Conservation (phyloP, 2,113 vertebrate genomes). For the Chrysemys picta region DNA sequence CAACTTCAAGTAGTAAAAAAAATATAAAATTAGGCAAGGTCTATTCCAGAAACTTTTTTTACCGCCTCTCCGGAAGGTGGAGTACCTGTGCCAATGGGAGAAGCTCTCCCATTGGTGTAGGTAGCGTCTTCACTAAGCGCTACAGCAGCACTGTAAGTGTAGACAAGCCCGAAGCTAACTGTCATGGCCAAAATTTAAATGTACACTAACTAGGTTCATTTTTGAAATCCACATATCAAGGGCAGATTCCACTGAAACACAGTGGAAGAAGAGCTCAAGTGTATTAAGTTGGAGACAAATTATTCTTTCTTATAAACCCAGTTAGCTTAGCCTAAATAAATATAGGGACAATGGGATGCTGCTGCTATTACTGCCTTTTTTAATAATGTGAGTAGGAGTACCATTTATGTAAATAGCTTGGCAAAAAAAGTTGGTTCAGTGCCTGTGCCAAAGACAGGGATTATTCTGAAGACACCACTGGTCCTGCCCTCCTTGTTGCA, state of each 20-base stretch:
- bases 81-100: background rate
- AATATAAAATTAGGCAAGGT: background rate
- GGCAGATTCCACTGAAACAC: background rate
- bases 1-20: background rate
- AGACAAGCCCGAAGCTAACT: background rate
- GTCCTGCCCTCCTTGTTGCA: background rate
- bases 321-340: background rate
- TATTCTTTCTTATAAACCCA: background rate
- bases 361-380: conserved; percentile 38
- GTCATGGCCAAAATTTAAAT: background rate
- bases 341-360: background rate
- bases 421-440: background rate
- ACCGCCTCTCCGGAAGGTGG: background rate
- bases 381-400: conserved; percentile 11
- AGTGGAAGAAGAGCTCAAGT: background rate
- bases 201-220: background rate
- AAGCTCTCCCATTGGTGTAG: background rate
- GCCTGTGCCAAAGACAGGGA: conserved; percentile 44
- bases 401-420: conserved; percentile 44
- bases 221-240: background rate
- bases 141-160: background rate
- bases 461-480: conserved; percentile 13
- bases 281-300: background rate
- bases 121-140: background rate
- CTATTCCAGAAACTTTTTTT: background rate